Conservation (phyloP, 2,113 vertebrate species). For the Pleuronectes platessa region DNA sequence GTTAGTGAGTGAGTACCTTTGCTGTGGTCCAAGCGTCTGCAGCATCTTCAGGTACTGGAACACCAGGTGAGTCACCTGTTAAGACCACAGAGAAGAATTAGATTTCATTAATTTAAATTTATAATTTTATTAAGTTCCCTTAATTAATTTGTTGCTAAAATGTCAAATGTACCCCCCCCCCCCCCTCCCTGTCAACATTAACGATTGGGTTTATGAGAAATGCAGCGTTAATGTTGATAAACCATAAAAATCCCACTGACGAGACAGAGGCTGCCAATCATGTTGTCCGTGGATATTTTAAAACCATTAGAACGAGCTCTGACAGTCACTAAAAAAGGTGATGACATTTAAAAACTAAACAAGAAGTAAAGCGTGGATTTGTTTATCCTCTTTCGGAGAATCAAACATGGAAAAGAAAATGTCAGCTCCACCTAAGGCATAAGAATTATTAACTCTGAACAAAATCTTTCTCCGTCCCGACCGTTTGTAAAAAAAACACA, state of each 20-base stretch:
- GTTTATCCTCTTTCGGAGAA: neutral
- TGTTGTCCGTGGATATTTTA: constrained; percentile 5
- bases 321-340: constrained; percentile 14
- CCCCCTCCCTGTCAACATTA: neutral
- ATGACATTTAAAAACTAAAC: constrained; percentile 21
- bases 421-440: neutral
- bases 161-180: neutral
- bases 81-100: constrained; percentile 29
- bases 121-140: neutral
- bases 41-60: constrained; percentile 98
- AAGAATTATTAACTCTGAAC: constrained; percentile 10
- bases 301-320: constrained; percentile 13
- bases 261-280: constrained; percentile 12
- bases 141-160: neutral
- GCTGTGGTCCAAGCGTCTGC: constrained; percentile 89
- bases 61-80: constrained; percentile 91
- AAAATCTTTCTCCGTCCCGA: neutral
- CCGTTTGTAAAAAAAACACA: neutral
- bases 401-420: constrained; percentile 27
- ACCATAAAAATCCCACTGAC: neutral
- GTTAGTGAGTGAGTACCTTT: constrained; percentile 81
- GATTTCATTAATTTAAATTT: too few species aligned
- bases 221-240: neutral
- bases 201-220: neutral
- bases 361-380: constrained; percentile 5